Evolutionary conservation across 2,888 invertebrate species (phyloP).

Genomic region (Aphrophora alni): DNA sequence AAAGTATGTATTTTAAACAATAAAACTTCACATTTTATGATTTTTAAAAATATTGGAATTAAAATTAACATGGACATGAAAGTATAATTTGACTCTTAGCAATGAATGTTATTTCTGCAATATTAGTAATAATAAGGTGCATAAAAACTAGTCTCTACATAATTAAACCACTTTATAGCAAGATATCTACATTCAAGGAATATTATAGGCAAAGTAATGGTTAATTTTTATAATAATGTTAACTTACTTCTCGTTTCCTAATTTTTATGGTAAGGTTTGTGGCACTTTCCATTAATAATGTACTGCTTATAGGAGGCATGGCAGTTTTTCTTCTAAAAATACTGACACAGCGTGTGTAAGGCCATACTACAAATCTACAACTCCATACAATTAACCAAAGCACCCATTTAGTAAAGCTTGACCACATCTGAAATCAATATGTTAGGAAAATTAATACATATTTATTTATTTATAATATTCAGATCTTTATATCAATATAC

Average conservation of each 20-base stretch:
- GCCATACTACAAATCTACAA: slow-evolving; percentile 15
- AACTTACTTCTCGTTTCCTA: slow-evolving; percentile 52
- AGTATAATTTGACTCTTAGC: too few relatives aligned
- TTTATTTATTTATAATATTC: too few relatives aligned
- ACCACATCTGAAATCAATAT: slow-evolving; percentile 30
- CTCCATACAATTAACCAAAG: slow-evolving; percentile 25
- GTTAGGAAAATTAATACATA: not conserved
- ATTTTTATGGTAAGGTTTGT: slow-evolving; percentile 54
- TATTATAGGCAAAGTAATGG: not conserved
- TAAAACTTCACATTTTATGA: too few relatives aligned
- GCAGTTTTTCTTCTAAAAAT: slow-evolving; percentile 30
- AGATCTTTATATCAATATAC: too few relatives aligned
- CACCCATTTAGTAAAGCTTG: slow-evolving; percentile 16
- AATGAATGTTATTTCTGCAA: too few relatives aligned
- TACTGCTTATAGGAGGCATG: slow-evolving; percentile 50
- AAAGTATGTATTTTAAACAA: too few relatives aligned
- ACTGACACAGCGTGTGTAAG: not conserved
- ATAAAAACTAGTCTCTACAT: too few relatives aligned
- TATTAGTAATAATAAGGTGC: too few relatives aligned
- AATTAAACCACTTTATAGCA: too few relatives aligned
- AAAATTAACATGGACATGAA: too few relatives aligned
- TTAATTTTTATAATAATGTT: not conserved
- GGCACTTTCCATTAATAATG: slow-evolving; percentile 53
- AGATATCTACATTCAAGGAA: not conserved
- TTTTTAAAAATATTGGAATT: too few relatives aligned